Percentiles rank a stretch among this genome's conserved stretches.
phyloP scores from a whole-genome alignment of 2,113 vertebrate species.

The Ciconia stormi region DNA sequence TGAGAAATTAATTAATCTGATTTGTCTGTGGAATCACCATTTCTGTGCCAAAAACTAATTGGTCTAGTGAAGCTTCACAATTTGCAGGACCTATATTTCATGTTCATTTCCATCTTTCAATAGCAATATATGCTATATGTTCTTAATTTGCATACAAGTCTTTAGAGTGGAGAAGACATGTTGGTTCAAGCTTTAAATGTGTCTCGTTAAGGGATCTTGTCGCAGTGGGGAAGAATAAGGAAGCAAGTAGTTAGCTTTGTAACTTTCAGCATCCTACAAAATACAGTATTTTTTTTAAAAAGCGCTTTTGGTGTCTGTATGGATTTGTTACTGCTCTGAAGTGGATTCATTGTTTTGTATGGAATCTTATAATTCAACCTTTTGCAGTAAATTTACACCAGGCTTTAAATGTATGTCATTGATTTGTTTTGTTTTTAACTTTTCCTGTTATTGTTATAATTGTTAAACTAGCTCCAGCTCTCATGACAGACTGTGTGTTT shows the following conservation, averaged over 20 bases:
- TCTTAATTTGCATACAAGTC: not conserved
- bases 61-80: not conserved
- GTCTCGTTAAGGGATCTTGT: not conserved
- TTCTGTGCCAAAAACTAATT: not conserved
- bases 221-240: not conserved
- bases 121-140: not conserved
- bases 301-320: not conserved
- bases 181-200: not conserved
- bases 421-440: not conserved
- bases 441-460: not conserved
- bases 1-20: not conserved
- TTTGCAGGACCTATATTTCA: not conserved
- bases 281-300: not conserved
- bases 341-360: not conserved
- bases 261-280: not conserved
- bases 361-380: not conserved
- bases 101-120: not conserved
- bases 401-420: not conserved
- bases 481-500: not conserved
- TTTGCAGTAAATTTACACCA: not conserved
- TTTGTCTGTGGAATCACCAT: not conserved
- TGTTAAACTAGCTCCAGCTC: not conserved
- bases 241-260: not conserved
- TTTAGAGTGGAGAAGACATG: not conserved
- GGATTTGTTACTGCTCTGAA: not conserved